phyloP scores from a whole-genome alignment of 2,797 vertebrate genomes.

The Florisuga fusca region DNA sequence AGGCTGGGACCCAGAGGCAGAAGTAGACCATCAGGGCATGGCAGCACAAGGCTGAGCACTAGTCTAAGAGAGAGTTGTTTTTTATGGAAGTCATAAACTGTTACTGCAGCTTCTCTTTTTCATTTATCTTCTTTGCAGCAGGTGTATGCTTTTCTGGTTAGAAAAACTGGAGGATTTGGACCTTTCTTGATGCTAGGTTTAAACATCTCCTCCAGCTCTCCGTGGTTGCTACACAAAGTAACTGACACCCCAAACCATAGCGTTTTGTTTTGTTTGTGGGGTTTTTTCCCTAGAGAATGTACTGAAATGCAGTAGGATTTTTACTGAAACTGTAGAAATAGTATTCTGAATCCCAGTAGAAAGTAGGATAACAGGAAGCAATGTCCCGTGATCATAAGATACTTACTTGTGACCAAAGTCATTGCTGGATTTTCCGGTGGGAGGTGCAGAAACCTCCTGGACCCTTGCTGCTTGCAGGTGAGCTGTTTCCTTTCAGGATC shows the following conservation, averaged over 20 bases:
- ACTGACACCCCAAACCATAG: neutral
- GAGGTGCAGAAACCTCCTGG: neutral
- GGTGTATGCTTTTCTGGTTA: neutral
- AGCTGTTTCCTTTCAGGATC: fast-evolving
- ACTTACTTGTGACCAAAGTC: neutral
- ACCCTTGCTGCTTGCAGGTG: neutral
- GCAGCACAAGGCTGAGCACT: neutral
- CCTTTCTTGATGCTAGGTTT: neutral
- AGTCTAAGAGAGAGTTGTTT: neutral
- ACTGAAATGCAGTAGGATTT: neutral
- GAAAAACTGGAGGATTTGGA: neutral
- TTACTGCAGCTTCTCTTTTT: neutral
- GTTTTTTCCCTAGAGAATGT: neutral
- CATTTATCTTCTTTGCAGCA: neutral
- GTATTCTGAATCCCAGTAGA: neutral
- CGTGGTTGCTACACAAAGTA: neutral
- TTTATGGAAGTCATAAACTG: neutral
- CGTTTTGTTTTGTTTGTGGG: neutral
- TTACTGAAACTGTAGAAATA: neutral
- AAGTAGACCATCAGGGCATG: neutral
- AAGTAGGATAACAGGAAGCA: neutral
- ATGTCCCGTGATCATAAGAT: neutral
- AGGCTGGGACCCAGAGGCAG: neutral
- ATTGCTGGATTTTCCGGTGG: neutral
- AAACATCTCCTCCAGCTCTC: neutral